Conservation (phyloP, 1,140 invertebrate species). For the Zaprionus vittiger region DNA sequence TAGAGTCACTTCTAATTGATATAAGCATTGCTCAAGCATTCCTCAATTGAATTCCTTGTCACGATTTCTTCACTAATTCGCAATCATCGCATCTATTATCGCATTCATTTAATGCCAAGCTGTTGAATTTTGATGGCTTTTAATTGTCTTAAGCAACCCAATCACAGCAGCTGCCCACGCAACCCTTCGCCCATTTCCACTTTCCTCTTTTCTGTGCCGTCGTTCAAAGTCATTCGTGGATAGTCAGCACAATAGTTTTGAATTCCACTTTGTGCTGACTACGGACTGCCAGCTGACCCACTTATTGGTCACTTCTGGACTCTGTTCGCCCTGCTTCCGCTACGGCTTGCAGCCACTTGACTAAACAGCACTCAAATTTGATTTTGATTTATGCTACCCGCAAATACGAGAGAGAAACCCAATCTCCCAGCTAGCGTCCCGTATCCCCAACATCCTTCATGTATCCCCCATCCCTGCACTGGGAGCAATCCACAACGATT, state of each 20-base stretch:
- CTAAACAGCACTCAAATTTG: constrained; percentile 82
- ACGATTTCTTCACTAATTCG: constrained; percentile 16
- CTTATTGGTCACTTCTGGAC: constrained; percentile 78
- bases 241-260: constrained; percentile 69
- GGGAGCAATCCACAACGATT: constrained; percentile 54
- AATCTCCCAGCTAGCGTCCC: not conserved
- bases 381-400: constrained; percentile 79
- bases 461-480: not conserved
- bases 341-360: constrained; percentile 63
- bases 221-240: constrained; percentile 12
- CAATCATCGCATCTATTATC: constrained; percentile 32
- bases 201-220: not conserved
- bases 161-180: constrained; percentile 37
- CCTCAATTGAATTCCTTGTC: constrained; percentile 3
- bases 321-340: constrained; percentile 68
- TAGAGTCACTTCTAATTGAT: not conserved
- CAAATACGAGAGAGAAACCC: constrained; percentile 40
- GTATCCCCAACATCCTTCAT: too few relatives aligned
- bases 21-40: not conserved
- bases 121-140: constrained; percentile 79
- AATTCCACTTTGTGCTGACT: constrained; percentile 65
- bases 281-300: constrained; percentile 62
- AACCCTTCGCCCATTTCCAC: not conserved
- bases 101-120: constrained; percentile 74
- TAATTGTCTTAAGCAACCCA: constrained; percentile 75